Evolutionary conservation across 37 sponge, comb jelly and placozoan species (phyloP), one percentile per base, ranked within the genome.

Genomic region (Ephydatia muelleri): DNA sequence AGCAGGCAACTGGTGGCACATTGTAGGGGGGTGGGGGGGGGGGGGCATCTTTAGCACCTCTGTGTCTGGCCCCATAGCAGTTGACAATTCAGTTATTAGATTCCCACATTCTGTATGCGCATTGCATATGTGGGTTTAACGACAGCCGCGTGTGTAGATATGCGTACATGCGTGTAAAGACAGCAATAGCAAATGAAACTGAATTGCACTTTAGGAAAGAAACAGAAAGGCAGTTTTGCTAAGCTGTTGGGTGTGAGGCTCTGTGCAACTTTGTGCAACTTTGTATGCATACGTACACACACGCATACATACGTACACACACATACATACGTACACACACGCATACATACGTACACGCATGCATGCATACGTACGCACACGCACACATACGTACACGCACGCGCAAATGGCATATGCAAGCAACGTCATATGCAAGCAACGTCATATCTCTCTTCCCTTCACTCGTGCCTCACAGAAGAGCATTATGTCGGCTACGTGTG

Each of bases 401-500:
- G 49, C 43, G 16, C 27, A 77, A 29, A 49, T 77, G 43, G 5
- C 29, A 26, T 9, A 26, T 68, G 69, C 5, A 68, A 3, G 5
- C 29, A 68, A 3, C 9, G 5, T 11, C 29, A 68, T 11, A 68
- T 11, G 5, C 12, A 68, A 3, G 5, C 26, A 68, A 12, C 29
- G 8, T 71, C 1, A 26, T 71, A 33, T 19, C 1, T 71, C 21
- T 9, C 0, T 19, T 26, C 25, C 14, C 72, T 65, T 65, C 66
- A 22, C 66, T n/a, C n/a, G 31, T 36, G 2, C 73, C 14, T 65
- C 38, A 19, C 72, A 91, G 91, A 48, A 79, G 67, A 79, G 79
- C 43, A 71, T 79, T 57, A 70, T 82, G 23, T 25, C 83, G 38
- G 87, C 88, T 2, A 37, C 70, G 31, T 70, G 68, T 6, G 88